A percentile compares a stretch with the other conserved stretches of the same genome.
Evolutionary conservation across 92 coral and sea anemone genomes (phyloP).

Genomic region (Montipora capitata): DNA sequence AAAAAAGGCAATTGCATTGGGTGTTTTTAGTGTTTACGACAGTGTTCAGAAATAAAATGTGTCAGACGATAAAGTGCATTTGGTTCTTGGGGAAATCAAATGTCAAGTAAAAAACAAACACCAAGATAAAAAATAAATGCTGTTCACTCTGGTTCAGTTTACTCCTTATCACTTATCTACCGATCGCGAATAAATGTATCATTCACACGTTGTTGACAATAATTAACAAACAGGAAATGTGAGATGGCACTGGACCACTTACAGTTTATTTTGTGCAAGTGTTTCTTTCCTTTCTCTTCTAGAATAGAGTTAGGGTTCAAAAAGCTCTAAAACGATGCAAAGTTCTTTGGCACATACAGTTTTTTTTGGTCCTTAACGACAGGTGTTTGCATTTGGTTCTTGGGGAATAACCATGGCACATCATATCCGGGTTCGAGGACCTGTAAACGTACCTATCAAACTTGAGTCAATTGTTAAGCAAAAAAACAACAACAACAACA

Average conservation of each 20-base stretch:
- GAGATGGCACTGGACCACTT: neutral
- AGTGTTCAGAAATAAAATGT: conserved; percentile 19
- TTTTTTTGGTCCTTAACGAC: conserved; percentile 6
- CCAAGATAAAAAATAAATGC: neutral
- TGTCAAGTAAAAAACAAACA: conserved; percentile 1
- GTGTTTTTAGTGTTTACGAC: neutral
- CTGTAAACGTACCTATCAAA: neutral
- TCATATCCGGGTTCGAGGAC: neutral
- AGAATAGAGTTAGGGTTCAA: conserved; percentile 12
- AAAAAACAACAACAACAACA: neutral
- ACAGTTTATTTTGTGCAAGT: conserved; percentile 2
- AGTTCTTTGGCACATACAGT: conserved; percentile 4
- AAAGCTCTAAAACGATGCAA: conserved; percentile 7
- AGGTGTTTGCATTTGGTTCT: conserved; percentile 1
- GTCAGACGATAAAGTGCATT: neutral
- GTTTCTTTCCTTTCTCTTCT: conserved; percentile 7
- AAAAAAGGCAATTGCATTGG: conserved; percentile 9
- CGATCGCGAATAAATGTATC: neutral
- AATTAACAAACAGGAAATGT: neutral
- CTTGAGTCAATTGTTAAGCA: neutral
- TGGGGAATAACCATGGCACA: neutral
- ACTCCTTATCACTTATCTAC: conserved; percentile 2
- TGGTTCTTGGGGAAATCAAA: conserved; percentile 9
- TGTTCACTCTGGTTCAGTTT: neutral
- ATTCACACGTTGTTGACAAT: neutral